phyloP scores from a whole-genome alignment of 1,140 invertebrate genomes.

The Apocrypta bakeri region DNA sequence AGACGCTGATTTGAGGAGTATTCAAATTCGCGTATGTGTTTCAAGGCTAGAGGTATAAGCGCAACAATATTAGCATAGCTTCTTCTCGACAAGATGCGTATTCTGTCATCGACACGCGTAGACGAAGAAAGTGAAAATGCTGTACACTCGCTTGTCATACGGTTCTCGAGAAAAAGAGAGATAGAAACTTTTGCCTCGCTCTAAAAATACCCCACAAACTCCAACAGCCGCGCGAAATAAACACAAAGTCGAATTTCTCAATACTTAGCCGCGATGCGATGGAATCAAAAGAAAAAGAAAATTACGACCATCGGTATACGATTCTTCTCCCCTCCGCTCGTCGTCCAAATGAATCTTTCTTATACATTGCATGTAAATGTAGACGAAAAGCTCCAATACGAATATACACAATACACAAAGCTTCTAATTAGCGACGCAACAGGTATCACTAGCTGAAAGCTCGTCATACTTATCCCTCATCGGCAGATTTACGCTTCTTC shows the following conservation, averaged over 20 bases:
- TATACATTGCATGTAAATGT: too few relatives aligned
- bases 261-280: neutral
- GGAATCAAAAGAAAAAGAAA: neutral
- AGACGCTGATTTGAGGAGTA: constrained; percentile 9
- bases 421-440: neutral
- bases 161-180: neutral
- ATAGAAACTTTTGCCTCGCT: neutral
- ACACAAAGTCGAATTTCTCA: neutral
- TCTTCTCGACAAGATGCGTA: too few relatives aligned
- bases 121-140: neutral
- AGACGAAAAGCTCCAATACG: too few relatives aligned
- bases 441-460: neutral
- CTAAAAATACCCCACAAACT: neutral
- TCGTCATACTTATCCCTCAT: constrained; percentile 37
- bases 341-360: too few relatives aligned
- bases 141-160: neutral
- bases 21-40: neutral
- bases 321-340: too few relatives aligned
- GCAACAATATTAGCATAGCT: too few relatives aligned
- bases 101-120: too few relatives aligned
- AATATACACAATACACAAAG: too few relatives aligned
- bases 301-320: neutral
- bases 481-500: constrained; percentile 21
- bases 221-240: neutral
- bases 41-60: neutral